phyloP scores from a whole-genome alignment of 2,797 vertebrate genomes.

The Phylloscopus collybita region DNA sequence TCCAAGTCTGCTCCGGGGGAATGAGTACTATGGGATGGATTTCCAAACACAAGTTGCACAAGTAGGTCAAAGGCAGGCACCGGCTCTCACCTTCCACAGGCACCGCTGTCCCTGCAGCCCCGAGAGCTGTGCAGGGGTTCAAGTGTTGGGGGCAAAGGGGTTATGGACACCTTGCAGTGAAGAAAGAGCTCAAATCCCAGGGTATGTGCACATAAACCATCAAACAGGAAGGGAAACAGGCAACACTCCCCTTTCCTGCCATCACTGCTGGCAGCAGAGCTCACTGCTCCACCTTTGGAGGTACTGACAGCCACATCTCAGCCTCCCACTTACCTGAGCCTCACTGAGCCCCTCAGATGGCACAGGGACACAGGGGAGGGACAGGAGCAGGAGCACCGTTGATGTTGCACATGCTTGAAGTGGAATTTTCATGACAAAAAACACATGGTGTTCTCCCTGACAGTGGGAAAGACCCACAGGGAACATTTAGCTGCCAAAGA shows the following conservation, averaged over 20 bases:
- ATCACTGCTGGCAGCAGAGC: not conserved
- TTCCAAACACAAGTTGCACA: not conserved
- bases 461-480: not conserved
- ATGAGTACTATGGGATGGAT: not conserved
- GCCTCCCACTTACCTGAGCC: not conserved
- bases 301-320: not conserved
- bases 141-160: not conserved
- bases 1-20: not conserved
- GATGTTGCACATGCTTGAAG: not conserved
- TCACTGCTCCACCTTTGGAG: not conserved
- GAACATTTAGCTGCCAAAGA: not conserved
- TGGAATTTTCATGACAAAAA: not conserved
- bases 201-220: not conserved
- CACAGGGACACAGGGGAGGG: not conserved
- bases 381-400: not conserved
- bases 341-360: not conserved
- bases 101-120: not conserved
- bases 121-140: accelerated
- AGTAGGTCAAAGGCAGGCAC: slow-evolving; percentile 14
- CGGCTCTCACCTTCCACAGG: not conserved
- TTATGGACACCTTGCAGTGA: not conserved
- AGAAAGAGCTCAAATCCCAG: not conserved
- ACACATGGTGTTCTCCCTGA: not conserved
- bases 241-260: not conserved
- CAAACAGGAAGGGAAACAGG: not conserved